Conservation (phyloP, 2,888 invertebrate genomes). For the Rhagophthalmus giganteus region DNA sequence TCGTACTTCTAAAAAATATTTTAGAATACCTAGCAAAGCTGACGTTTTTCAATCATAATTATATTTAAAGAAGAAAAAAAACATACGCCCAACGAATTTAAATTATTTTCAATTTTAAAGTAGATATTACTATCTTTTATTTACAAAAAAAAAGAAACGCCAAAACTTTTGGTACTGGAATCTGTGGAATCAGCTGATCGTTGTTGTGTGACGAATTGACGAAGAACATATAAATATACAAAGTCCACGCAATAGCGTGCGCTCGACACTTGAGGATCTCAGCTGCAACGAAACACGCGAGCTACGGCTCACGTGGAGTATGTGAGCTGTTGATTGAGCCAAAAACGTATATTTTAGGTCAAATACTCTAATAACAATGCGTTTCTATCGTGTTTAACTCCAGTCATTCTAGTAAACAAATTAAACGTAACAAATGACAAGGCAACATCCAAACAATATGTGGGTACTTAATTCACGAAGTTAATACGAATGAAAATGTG, state of each 20-base stretch:
- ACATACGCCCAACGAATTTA: too few relatives aligned
- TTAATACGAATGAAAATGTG: too few relatives aligned
- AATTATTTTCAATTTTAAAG: too few relatives aligned
- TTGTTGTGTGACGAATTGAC: conserved; percentile 45
- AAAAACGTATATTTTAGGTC: conserved; percentile 16
- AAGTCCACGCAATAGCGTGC: conserved; percentile 52
- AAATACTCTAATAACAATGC: conserved; percentile 1
- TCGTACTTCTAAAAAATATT: too few relatives aligned
- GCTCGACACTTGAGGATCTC: conserved; percentile 42
- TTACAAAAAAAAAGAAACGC: too few relatives aligned
- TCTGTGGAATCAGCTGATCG: conserved; percentile 46
- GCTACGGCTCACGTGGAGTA: conserved; percentile 28
- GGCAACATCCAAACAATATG: background rate
- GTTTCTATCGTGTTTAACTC: background rate
- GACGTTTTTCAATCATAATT: too few relatives aligned
- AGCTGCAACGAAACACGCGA: conserved; percentile 42
- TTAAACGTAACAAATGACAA: background rate
- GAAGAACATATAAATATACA: conserved; percentile 49
- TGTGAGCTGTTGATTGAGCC: conserved; percentile 28
- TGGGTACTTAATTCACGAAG: too few relatives aligned
- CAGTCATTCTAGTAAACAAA: too few relatives aligned
- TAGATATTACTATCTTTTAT: too few relatives aligned
- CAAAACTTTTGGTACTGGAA: conserved; percentile 13
- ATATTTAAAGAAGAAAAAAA: too few relatives aligned
- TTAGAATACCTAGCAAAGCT: too few relatives aligned